Evolutionary conservation across 2,113 vertebrate species (phyloP).

Genomic region (Arothron firmamentum): DNA sequence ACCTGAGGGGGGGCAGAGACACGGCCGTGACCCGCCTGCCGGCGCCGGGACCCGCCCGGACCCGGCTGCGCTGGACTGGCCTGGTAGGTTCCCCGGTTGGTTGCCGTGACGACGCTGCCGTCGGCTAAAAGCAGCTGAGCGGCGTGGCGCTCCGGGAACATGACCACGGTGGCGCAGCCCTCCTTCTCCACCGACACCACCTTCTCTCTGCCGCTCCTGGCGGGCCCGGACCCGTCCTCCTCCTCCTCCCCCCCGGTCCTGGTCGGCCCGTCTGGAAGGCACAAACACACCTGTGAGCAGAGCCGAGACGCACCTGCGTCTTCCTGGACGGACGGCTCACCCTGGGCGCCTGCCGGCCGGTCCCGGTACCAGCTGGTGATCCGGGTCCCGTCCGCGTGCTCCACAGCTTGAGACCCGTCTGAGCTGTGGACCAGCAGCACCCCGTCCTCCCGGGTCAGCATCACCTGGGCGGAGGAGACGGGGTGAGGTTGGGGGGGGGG

Average conservation of each 20-base stretch:
- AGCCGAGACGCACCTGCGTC: too few relatives aligned
- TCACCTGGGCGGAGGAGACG: constrained; percentile 66
- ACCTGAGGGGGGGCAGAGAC: too few relatives aligned
- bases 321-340: too few relatives aligned
- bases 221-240: constrained; percentile 5
- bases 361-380: constrained; percentile 82
- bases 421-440: constrained; percentile 77
- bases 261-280: not conserved
- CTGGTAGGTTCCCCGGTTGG: constrained; percentile 80
- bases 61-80: constrained; percentile 54
- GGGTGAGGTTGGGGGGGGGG: too few relatives aligned
- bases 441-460: constrained; percentile 85
- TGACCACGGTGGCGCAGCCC: constrained; percentile 79
- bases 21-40: too few relatives aligned
- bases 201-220: constrained; percentile 50
- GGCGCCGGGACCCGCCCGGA: not conserved
- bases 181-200: constrained; percentile 79
- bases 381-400: constrained; percentile 90
- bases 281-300: too few relatives aligned
- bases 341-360: constrained; percentile 20
- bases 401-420: constrained; percentile 77
- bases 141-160: constrained; percentile 75
- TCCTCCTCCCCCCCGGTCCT: constrained; percentile 76
- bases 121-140: constrained; percentile 82
- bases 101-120: constrained; percentile 82